Conservation (phyloP, 2,888 invertebrate species). For the Chrysolina americana region DNA sequence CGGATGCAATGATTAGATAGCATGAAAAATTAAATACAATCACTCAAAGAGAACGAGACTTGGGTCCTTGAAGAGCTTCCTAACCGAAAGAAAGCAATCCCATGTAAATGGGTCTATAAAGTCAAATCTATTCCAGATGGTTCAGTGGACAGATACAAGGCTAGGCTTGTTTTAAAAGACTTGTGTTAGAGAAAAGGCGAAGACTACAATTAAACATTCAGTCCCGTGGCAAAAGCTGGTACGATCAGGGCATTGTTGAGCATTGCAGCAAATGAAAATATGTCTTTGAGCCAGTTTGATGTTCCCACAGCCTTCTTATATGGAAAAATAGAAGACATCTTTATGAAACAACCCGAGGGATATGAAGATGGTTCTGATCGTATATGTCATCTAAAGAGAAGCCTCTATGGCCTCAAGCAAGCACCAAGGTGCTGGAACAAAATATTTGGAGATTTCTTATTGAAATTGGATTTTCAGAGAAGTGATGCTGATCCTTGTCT, state of each 20-base stretch:
- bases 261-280: constrained; percentile 53
- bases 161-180: not conserved
- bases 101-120: not conserved
- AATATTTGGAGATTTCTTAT: too few relatives aligned
- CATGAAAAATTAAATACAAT: constrained; percentile 32
- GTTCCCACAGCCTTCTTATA: constrained; percentile 54
- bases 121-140: not conserved
- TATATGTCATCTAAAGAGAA: too few relatives aligned
- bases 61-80: constrained; percentile 49
- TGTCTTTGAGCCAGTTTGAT: constrained; percentile 57
- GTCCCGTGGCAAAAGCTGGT: constrained; percentile 54
- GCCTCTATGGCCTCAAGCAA: too few relatives aligned
- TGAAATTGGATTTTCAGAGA: not conserved
- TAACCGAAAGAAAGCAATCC: constrained; percentile 40
- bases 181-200: constrained; percentile 38
- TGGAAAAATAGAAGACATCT: constrained; percentile 48
- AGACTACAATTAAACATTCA: constrained; percentile 58
- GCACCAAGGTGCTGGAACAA: too few relatives aligned
- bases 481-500: not conserved
- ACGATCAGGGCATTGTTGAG: constrained; percentile 54
- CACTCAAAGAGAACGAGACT: constrained; percentile 57
- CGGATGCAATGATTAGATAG: too few relatives aligned
- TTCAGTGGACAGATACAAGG: not conserved
- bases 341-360: constrained; percentile 32
- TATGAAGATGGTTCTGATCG: too few relatives aligned